A percentile compares a stretch with the other conserved stretches of the same genome.
Conservation (phyloP, 37 sponge, comb jelly and placozoan species). For the Halichondria panicea region DNA sequence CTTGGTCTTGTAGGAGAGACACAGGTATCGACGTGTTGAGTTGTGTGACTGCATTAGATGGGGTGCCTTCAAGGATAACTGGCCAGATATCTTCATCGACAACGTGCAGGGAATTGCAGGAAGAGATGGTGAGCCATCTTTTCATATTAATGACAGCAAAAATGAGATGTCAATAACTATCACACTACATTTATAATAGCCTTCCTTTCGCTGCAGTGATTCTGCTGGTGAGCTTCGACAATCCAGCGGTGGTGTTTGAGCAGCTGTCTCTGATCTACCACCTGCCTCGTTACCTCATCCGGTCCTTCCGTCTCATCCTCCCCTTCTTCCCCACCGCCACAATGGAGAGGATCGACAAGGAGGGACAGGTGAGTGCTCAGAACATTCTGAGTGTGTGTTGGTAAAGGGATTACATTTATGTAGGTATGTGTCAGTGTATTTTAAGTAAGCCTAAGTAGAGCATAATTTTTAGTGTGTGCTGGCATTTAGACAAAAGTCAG, state of each 20-base stretch:
- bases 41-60: constrained; percentile 62
- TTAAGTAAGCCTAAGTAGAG: too few species aligned
- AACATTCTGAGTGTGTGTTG: too few species aligned
- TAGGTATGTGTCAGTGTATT: too few species aligned
- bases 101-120: constrained; percentile 81
- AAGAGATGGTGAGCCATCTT: constrained; percentile 67
- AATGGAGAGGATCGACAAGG: constrained; percentile 91
- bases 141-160: neutral
- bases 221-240: constrained; percentile 81
- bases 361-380: constrained; percentile 73
- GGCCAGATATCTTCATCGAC: constrained; percentile 92
- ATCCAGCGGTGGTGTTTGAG: constrained; percentile 82
- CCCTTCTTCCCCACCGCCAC: constrained; percentile 95
- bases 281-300: constrained; percentile 85
- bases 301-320: constrained; percentile 86
- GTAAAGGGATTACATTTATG: too few species aligned
- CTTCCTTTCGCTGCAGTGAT: constrained; percentile 55
- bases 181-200: neutral
- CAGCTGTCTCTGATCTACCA: constrained; percentile 90
- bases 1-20: constrained; percentile 6
- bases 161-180: neutral
- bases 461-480: too few species aligned
- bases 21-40: constrained; percentile 48
- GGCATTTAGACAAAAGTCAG: too few species aligned
- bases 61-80: constrained; percentile 80